Conservation (phyloP, 35 echinoderm and acorn worm genomes). For the Apostichopus parvimensis region DNA sequence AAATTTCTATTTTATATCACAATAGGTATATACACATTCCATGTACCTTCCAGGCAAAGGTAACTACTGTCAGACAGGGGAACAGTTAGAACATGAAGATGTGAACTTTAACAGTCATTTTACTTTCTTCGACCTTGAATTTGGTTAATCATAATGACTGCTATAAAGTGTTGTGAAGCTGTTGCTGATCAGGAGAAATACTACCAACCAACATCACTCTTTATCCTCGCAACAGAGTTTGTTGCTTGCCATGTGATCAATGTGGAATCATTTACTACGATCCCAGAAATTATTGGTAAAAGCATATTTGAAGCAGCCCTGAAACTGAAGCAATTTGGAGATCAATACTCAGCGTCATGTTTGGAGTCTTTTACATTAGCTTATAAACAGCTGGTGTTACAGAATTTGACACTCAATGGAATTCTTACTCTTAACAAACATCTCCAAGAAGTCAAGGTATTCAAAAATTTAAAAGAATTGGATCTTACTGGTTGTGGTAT, state of each 20-base stretch:
- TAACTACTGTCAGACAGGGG: too few species aligned
- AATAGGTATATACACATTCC: too few species aligned
- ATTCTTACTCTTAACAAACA: neutral
- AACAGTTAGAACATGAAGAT: neutral
- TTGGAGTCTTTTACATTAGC: conserved; percentile 22
- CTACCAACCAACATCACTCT: neutral
- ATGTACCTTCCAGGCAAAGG: too few species aligned
- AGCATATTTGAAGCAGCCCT: conserved; percentile 20
- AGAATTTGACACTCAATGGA: neutral
- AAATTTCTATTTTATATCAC: too few species aligned
- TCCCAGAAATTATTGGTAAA: conserved; percentile 21
- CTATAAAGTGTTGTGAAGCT: neutral
- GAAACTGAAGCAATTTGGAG: conserved; percentile 1
- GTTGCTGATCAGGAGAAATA: neutral
- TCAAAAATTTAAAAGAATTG: neutral
- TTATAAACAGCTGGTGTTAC: neutral
- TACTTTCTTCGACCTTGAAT: too few species aligned
- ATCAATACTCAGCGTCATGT: neutral
- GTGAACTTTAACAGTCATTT: too few species aligned
- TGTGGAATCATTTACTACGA: conserved; percentile 1
- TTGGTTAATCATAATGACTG: neutral
- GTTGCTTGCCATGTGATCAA: conserved; percentile 4
- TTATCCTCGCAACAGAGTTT: neutral
- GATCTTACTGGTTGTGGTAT: neutral
- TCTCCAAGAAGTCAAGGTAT: neutral